Evolutionary conservation across 2,888 invertebrate species (phyloP).

Genomic region (Aphodius sticticus): DNA sequence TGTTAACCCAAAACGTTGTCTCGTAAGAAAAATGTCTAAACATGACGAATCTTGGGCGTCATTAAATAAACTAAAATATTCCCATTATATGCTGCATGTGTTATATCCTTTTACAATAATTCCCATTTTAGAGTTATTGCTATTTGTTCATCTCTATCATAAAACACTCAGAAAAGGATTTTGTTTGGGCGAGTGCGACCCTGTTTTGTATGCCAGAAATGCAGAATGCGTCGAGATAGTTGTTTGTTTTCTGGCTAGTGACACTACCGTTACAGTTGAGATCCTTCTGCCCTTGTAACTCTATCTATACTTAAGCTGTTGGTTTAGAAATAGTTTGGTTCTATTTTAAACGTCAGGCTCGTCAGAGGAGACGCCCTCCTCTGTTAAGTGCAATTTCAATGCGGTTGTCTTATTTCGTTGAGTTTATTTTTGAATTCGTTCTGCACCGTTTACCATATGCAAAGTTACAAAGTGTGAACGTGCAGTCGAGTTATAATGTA

Average conservation of each 20-base stretch:
- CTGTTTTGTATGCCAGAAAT: too few species aligned
- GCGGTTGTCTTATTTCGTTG: neutral
- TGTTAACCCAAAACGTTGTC: too few species aligned
- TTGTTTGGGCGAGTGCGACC: neutral
- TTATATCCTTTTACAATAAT: too few species aligned
- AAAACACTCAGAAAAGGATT: neutral
- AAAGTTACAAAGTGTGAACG: neutral
- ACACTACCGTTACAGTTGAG: neutral
- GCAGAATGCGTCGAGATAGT: neutral
- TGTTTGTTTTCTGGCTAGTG: neutral
- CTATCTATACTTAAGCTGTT: neutral
- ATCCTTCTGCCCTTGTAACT: neutral
- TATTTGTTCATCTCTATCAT: too few species aligned
- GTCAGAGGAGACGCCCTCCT: neutral
- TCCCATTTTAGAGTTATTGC: too few species aligned
- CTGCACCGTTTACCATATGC: neutral
- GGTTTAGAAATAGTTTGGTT: neutral
- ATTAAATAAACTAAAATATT: too few species aligned
- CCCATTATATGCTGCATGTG: too few species aligned
- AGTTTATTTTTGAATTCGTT: neutral
- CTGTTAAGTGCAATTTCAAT: neutral
- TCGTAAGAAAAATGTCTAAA: too few species aligned
- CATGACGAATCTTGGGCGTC: too few species aligned
- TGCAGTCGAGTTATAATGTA: neutral
- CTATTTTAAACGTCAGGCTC: neutral